Evolutionary conservation across 1,140 invertebrate genomes (phyloP), one percentile per base, ranked within the genome.

Genomic region (Mycetomoellerius zeteki): DNA sequence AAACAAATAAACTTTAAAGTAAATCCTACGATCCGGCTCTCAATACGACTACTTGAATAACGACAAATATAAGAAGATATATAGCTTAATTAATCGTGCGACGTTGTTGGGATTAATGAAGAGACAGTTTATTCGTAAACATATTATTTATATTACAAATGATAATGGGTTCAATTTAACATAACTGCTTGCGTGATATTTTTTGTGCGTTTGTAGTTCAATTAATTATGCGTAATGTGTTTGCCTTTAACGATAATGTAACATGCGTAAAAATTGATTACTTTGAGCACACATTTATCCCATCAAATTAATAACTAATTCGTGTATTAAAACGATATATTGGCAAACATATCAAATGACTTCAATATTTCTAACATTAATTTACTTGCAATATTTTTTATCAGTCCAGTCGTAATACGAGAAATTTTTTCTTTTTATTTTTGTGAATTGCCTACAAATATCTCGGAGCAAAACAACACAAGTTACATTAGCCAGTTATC

Each of bases 81-180:
- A n/a, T 37, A 14, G 8, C 37, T 54, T 21, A n/a, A 56, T 81
- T 43, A 81, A 71, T 81, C 37, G 10, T 24, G 8, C 14, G 33
- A 56, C 8, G 16, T 27, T 56, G 19, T 71, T 81, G 21, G n/a
- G 5, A 71, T 81, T 64, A 80, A 54, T 67, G 27, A 67, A 27
- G 3, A 12, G 3, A 54, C 1, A 7, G 4, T 37, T 37, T 58
- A 6, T 58, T 37, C 8, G 10, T 24, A 2, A 27, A 54, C 21
- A 5, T 62, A 52, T 54, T 24, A 52, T 56, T 43, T 71, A 24
- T 71, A 24, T 81, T 10, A 43, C 47, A 69, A 43, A 56, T 69
- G 16, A 81, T 43, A 81, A 71, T 56, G 16, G 0, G 12, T 21
- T 54, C 19, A 21, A 16, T 78, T 78, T 78, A 47, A 30, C 43